A percentile compares a stretch with the other conserved stretches of the same genome.
phyloP scores from a whole-genome alignment of 1,140 invertebrate genomes.

The Mizuhopecten yessoensis region DNA sequence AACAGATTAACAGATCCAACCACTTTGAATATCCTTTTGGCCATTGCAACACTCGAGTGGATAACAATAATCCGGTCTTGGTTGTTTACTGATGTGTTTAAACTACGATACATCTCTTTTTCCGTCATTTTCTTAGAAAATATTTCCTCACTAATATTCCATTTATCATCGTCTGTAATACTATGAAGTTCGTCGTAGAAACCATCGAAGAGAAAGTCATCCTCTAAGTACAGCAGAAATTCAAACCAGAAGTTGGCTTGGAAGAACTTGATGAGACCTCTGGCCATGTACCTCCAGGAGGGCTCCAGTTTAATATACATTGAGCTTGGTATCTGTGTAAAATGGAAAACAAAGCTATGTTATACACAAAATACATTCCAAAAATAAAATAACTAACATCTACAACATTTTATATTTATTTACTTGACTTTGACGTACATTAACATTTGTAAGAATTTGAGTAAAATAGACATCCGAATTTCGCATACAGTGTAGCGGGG shows the following conservation, averaged over 20 bases:
- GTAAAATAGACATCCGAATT: too few species aligned
- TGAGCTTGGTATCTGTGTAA: slow-evolving; percentile 71
- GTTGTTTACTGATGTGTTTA: slow-evolving; percentile 64
- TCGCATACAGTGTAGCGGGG: too few species aligned
- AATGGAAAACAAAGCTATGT: slow-evolving; percentile 2
- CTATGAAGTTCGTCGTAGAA: slow-evolving; percentile 69
- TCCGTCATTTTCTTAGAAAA: slow-evolving; percentile 60
- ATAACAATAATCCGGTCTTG: slow-evolving; percentile 73
- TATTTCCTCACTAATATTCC: slow-evolving; percentile 72
- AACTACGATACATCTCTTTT: slow-evolving; percentile 58
- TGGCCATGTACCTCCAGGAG: slow-evolving; percentile 71
- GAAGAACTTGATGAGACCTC: slow-evolving; percentile 72
- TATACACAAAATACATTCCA: too few species aligned
- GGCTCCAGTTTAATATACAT: slow-evolving; percentile 73
- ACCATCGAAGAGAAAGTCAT: slow-evolving; percentile 72
- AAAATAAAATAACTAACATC: too few species aligned
- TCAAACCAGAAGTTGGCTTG: slow-evolving; percentile 76
- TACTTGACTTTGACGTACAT: too few species aligned
- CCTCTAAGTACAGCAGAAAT: slow-evolving; percentile 71
- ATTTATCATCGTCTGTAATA: slow-evolving; percentile 66
- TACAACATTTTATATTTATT: too few species aligned
- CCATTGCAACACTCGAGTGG: slow-evolving; percentile 69
- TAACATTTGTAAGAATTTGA: too few species aligned
- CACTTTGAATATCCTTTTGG: slow-evolving; percentile 68
- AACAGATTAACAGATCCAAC: slow-evolving; percentile 57